Evolutionary conservation across 1,140 invertebrate genomes (phyloP).

Genomic region (Tachypleus tridentatus): DNA sequence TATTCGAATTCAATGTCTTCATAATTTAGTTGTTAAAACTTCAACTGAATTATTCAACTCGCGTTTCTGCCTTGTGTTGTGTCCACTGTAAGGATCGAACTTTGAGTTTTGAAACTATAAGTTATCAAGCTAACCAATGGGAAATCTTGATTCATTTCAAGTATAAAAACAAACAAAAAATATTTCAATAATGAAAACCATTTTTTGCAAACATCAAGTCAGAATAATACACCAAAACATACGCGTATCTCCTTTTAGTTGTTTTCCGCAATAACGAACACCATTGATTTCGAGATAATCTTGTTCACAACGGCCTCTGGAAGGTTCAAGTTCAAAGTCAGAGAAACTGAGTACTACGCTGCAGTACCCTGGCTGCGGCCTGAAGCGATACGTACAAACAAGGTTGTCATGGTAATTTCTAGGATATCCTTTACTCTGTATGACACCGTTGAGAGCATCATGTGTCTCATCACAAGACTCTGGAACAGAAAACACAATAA

Average conservation of each 20-base stretch:
- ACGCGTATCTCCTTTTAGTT: constrained; percentile 24
- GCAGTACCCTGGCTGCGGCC: constrained; percentile 21
- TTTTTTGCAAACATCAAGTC: not conserved
- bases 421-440: constrained; percentile 23
- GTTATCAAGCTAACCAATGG: not conserved
- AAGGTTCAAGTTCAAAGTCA: constrained; percentile 22
- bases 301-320: constrained; percentile 17
- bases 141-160: not conserved
- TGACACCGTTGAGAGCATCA: constrained; percentile 19
- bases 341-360: constrained; percentile 22
- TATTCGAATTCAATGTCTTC: too few species aligned
- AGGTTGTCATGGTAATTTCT: constrained; percentile 21
- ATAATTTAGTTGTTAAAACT: too few species aligned
- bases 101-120: too few species aligned
- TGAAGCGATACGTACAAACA: constrained; percentile 22
- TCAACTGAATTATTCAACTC: too few species aligned
- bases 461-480: constrained; percentile 15
- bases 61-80: too few species aligned
- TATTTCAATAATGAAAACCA: not conserved
- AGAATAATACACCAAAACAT: constrained; percentile 6
- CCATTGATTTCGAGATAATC: constrained; percentile 27
- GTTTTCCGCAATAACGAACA: constrained; percentile 26
- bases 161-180: constrained; percentile 8
- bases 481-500: not conserved
- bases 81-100: too few species aligned